These are phyloP conservation scores for Python bivittatus DNA, from an alignment of 2,113 vertebrate genomes.

Conservation along the genomic window DNA sequence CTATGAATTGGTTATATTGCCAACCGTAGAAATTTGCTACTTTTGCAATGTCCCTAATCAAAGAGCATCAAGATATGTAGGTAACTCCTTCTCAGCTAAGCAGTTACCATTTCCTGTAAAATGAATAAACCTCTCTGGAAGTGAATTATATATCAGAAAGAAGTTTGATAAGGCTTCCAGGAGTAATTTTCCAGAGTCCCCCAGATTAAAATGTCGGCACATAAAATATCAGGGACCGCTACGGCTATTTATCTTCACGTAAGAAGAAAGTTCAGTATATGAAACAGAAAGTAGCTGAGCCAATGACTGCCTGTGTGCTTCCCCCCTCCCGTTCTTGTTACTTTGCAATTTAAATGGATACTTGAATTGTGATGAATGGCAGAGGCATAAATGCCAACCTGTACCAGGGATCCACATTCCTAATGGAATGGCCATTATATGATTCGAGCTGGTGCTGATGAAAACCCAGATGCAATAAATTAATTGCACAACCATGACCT, in stretches of 20 bases:
- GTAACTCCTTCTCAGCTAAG: background rate
- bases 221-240: conserved; percentile 33
- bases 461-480: conserved; percentile 2
- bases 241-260: conserved; percentile 3
- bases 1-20: background rate
- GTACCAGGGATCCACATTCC: conserved; percentile 1
- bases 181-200: conserved; percentile 49
- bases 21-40: background rate
- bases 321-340: rapidly evolving
- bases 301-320: background rate
- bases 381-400: background rate
- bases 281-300: background rate
- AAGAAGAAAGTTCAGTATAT: rapidly evolving
- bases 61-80: background rate
- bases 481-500: background rate
- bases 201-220: conserved; percentile 46
- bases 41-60: background rate
- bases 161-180: conserved; percentile 38
- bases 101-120: conserved; percentile 37
- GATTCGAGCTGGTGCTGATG: background rate
- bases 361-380: background rate
- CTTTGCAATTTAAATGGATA: background rate
- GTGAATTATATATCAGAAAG: conserved; percentile 39
- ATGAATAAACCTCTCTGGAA: conserved; percentile 35
- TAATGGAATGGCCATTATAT: background rate